Base-by-base conservation (phyloP, 2,113 vertebrate species). In the Collichthys lucidus region DNA sequence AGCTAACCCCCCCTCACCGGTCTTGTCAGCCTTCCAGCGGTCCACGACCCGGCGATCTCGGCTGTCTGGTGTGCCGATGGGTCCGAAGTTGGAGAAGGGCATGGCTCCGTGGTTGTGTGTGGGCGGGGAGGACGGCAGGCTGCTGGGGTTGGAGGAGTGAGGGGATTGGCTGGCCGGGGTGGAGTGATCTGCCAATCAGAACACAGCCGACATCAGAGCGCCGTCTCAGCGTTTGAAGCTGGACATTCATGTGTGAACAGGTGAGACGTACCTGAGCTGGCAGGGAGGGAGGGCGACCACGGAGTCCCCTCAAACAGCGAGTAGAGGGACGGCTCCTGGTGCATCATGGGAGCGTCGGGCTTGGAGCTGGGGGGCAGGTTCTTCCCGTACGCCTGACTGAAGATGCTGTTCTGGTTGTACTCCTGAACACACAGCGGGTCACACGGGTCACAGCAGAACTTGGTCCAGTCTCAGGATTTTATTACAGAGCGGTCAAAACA, bases 131-230 rank as follows among this genome's bases (percentile, higher is more conserved):
- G 98, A 99, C 35, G 98, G 98, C 89, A 99, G 94, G 86, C 98
- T 99, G 95, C 98, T 99, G 81, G 98, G 98, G 89, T 99, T 99
- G 83, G 98, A 99, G 53, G 98, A 99, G 94, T 99, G 98, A 92
- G 98, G 98, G 64, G 98, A 99, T 82, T 99, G 98, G 93, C 98
- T 99, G 92, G 98, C 98, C 88, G 98, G 98, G 92, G 98, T 99
- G 2, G 98, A 99, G 95, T 99, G 98, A 94, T 99, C 98, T 99
- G 88, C 77, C 62, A 83, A 73, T 75, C 69, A 70, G n/a, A 88
- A 10, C 1, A 16, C n/a, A 63, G 26, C 42, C 50, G 5, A 4
- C 11, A 12, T 83, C 26, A 76, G 22, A 29, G 4, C 5, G 26
- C 0, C 0, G 11, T n/a, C 16, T 31, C n/a, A 0, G 2, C 1